A percentile compares a stretch with the other conserved stretches of the same genome.
phyloP scores from a whole-genome alignment of 2,113 vertebrate species.

The Nothobranchius furzeri region DNA sequence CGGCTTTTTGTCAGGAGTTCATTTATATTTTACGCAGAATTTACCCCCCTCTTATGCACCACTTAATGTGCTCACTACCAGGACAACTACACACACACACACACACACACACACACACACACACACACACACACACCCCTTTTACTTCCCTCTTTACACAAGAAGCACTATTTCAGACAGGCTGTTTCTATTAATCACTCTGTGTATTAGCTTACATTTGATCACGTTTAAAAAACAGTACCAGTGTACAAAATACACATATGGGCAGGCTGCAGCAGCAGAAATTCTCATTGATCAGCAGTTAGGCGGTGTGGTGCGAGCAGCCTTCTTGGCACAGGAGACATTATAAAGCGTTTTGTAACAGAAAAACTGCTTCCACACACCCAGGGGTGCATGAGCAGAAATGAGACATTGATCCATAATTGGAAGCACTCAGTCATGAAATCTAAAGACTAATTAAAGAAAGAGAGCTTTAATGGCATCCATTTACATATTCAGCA shows the following conservation, averaged over 20 bases:
- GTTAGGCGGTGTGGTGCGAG: slow-evolving; percentile 31
- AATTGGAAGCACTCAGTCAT: slow-evolving; percentile 78
- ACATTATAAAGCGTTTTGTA: slow-evolving; percentile 68
- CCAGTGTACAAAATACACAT: slow-evolving; percentile 8
- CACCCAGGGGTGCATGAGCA: slow-evolving; percentile 56
- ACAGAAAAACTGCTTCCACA: slow-evolving; percentile 50
- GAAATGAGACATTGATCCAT: slow-evolving; percentile 81
- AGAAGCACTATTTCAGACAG: slow-evolving; percentile 12
- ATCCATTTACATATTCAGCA: slow-evolving; percentile 71
- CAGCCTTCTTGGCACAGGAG: slow-evolving; percentile 36
- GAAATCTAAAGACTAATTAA: slow-evolving; percentile 81
- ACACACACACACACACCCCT: slow-evolving; percentile 20
- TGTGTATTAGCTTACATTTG: slow-evolving; percentile 15
- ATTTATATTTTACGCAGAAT: slow-evolving; percentile 54
- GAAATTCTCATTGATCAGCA: slow-evolving; percentile 59
- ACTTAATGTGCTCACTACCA: slow-evolving; percentile 62
- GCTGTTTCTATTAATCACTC: slow-evolving; percentile 18
- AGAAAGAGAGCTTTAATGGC: slow-evolving; percentile 75
- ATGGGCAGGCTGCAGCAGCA: slow-evolving; percentile 36
- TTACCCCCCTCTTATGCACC: slow-evolving; percentile 33
- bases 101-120: not conserved
- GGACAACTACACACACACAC: slow-evolving; percentile 18
- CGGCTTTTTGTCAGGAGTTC: slow-evolving; percentile 40
- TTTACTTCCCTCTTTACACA: slow-evolving; percentile 17
- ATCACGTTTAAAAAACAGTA: slow-evolving; percentile 12